A percentile compares a stretch with the other conserved stretches of the same genome.
These are phyloP conservation scores for Amphilophus citrinellus DNA, from an alignment of 2,113 vertebrate species.

Conservation along the genomic window DNA sequence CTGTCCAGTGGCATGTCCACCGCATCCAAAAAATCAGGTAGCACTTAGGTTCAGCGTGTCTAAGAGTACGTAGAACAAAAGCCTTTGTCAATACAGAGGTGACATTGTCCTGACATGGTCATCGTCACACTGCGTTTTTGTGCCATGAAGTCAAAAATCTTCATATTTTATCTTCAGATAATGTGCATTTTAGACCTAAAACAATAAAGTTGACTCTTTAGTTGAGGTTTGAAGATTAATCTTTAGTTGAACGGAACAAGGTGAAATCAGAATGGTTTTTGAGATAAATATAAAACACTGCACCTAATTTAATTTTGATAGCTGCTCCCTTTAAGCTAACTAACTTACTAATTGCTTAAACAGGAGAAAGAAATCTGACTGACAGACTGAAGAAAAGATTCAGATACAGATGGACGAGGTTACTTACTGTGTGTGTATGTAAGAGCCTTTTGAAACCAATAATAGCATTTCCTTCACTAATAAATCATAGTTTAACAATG, in stretches of 20 bases:
- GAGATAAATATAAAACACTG: no score
- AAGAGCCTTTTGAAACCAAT: background rate
- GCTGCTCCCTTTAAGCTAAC: no score
- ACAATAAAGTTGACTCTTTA: background rate
- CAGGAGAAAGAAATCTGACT: no score
- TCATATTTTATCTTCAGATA: background rate
- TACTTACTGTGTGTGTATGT: background rate
- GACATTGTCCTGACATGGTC: no score
- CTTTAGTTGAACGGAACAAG: no score
- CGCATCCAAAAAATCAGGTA: slow-evolving; percentile 98
- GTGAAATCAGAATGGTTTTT: no score
- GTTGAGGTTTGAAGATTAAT: no score
- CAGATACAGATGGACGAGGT: no score
- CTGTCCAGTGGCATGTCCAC: slow-evolving; percentile 98
- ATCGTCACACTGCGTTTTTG: background rate
- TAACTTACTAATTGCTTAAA: no score
- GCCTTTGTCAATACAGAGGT: background rate
- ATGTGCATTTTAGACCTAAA: background rate
- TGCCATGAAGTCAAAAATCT: background rate
- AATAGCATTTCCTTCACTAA: background rate
- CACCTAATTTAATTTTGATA: no score
- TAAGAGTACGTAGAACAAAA: background rate
- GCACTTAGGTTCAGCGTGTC: no score
- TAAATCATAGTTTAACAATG: background rate
- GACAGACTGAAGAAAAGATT: no score